Evolutionary conservation across 1,140 invertebrate genomes (phyloP).

Genomic region (Papilio dardanus): DNA sequence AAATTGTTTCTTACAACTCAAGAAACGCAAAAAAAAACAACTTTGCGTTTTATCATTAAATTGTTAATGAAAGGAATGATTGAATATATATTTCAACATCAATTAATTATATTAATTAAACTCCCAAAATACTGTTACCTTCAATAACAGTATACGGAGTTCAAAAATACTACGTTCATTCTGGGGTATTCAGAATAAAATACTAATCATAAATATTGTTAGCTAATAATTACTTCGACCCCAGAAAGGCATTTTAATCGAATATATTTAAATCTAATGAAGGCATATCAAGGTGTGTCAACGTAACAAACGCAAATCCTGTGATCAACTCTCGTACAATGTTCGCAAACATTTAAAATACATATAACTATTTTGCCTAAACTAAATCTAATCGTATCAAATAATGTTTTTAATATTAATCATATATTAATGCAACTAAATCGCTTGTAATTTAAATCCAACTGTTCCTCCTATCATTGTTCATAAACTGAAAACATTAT

Average conservation of each 20-base stretch:
- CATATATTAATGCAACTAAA: conserved; percentile 39
- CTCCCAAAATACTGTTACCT: conserved; percentile 51
- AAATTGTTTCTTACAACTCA: conserved; percentile 58
- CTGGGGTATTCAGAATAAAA: conserved; percentile 37
- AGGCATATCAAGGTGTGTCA: conserved; percentile 72
- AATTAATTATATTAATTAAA: conserved; percentile 42
- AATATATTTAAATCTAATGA: conserved; percentile 67
- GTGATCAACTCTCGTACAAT: conserved; percentile 57
- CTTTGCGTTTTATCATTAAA: conserved; percentile 47
- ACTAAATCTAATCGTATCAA: conserved; percentile 72
- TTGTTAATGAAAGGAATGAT: conserved; percentile 72
- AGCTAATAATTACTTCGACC: conserved; percentile 33
- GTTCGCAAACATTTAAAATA: conserved; percentile 66
- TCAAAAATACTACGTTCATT: conserved; percentile 26
- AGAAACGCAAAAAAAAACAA: conserved; percentile 49
- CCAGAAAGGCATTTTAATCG: conserved; percentile 50
- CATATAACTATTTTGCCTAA: conserved; percentile 70
- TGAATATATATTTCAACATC: conserved; percentile 55
- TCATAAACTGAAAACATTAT: conserved; percentile 73
- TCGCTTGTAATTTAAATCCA: conserved; percentile 44
- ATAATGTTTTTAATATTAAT: conserved; percentile 45
- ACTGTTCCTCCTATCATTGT: conserved; percentile 45
- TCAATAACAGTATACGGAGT: conserved; percentile 51
- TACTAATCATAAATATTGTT: conserved; percentile 48
- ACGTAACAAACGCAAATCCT: conserved; percentile 63